Base-by-base conservation (phyloP, 2,797 vertebrate genomes). In the Syngnathus acus region DNA sequence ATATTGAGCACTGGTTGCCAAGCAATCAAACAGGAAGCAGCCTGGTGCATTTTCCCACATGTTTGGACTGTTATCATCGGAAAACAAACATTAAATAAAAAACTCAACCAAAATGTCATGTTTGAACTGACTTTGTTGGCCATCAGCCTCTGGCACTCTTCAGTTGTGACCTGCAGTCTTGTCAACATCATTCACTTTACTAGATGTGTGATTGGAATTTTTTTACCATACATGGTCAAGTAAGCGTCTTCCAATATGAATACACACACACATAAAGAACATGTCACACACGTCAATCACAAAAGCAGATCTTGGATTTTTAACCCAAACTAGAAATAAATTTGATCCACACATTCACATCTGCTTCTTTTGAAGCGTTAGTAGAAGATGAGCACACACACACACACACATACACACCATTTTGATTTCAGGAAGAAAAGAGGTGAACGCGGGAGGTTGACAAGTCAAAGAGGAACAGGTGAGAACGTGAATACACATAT, bases 391-490 rank as follows among this genome's bases (percentile, higher is more conserved):
- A 32, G 32, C 66, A 65, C 62, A 70, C 37, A 68, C 48, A 58
- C 40, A 66, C 16, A 61, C 55, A 70, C 40, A 26, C 9, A 32
- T 37, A 64, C 23, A 13, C 21, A 60, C 58, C 14, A 62, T 53
- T 73, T 47, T 64, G 66, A 59, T 74, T 65, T 74, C 77, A 6
- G 72, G 66, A 55, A 38, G 80, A 69, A 74, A 59, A 50, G 73
- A 72, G 53, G 42, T 75, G 68, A 82, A 81, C 71, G 39, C 55
- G 45, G 54, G 73, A 10, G 43, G 62, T 71, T 84, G 76, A 69
- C 69, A 55, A 79, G 64, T 77, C 69, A 76, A 76, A 53, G 70
- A 78, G 66, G 67, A 79, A 74, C 81, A 83, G 82, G 85, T 83
- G 79, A 85, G 75, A 69, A 55, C 70, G 62, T 68, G 66, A 78